Percentiles rank a stretch among this genome's conserved stretches.
Evolutionary conservation across 2,113 vertebrate species (phyloP).

Genomic region (Aspiorhynchus laticeps): DNA sequence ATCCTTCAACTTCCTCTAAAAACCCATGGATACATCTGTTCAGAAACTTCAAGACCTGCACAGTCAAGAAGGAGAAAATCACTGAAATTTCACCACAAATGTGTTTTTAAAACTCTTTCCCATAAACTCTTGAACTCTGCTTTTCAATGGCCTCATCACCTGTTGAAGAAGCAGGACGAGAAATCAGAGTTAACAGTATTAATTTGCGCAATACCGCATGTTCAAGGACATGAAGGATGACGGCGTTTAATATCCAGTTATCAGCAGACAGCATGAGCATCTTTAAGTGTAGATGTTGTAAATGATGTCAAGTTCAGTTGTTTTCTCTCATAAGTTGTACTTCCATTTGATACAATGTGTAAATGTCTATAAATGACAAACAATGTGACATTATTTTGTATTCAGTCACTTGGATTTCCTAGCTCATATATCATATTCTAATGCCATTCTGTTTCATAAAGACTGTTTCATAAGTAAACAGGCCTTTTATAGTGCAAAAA

Average conservation of each 20-base stretch:
- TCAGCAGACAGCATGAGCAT: constrained; percentile 81
- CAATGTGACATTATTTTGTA: constrained; percentile 95
- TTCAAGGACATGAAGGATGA: constrained; percentile 88
- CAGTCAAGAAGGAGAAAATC: background rate
- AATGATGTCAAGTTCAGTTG: constrained; percentile 88
- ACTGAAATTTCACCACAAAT: constrained; percentile 18
- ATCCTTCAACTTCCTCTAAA: constrained; percentile 22
- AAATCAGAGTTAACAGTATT: constrained; percentile 70
- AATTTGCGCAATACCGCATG: constrained; percentile 53
- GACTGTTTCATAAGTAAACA: constrained; percentile 78
- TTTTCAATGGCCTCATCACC: constrained; percentile 56
- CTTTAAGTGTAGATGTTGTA: constrained; percentile 89
- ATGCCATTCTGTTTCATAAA: constrained; percentile 71
- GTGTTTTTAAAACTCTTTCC: constrained; percentile 1
- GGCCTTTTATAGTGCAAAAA: constrained; percentile 92
- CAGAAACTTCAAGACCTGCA: background rate
- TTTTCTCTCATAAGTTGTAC: constrained; percentile 81
- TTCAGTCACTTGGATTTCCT: constrained; percentile 90
- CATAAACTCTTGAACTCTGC: constrained; percentile 18
- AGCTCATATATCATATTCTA: constrained; percentile 93
- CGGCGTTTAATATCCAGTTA: constrained; percentile 79
- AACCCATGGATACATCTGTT: constrained; percentile 7
- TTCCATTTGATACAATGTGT: constrained; percentile 83
- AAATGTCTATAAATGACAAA: constrained; percentile 81
- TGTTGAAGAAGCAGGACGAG: constrained; percentile 49